Evolutionary conservation across 1,140 invertebrate species (phyloP).

Genomic region (Hormaphis cornu): DNA sequence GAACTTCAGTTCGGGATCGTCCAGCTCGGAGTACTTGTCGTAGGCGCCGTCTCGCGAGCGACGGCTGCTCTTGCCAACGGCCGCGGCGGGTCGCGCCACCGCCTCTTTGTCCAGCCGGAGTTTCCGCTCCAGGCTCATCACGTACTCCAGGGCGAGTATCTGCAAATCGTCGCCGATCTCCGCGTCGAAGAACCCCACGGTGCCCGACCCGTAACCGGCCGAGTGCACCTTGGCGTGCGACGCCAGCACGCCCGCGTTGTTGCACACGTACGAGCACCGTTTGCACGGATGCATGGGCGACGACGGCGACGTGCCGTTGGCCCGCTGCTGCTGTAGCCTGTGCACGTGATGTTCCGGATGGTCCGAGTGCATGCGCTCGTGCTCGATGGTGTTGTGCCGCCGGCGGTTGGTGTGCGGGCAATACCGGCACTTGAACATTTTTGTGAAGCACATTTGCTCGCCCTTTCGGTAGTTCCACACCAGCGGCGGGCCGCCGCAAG

Average conservation of each 20-base stretch:
- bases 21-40: neutral
- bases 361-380: conserved; percentile 67
- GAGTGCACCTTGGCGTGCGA: conserved; percentile 70
- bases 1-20: conserved; percentile 43
- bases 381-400: conserved; percentile 70
- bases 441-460: conserved; percentile 50
- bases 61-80: neutral
- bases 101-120: neutral
- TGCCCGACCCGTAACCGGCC: conserved; percentile 57
- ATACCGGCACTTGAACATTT: conserved; percentile 75
- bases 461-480: conserved; percentile 63
- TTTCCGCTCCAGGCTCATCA: neutral
- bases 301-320: conserved; percentile 37
- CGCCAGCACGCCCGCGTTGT: conserved; percentile 61
- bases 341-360: neutral
- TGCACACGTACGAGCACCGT: conserved; percentile 72
- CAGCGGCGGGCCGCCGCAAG: conserved; percentile 52
- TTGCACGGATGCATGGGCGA: conserved; percentile 48
- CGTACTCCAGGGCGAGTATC: conserved; percentile 48
- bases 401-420: conserved; percentile 73
- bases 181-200: conserved; percentile 47
- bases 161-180: conserved; percentile 52
- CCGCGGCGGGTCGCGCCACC: neutral
- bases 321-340: neutral
- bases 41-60: neutral